phyloP scores from a whole-genome alignment of 2,113 vertebrate genomes.

The Mastomys coucha region DNA sequence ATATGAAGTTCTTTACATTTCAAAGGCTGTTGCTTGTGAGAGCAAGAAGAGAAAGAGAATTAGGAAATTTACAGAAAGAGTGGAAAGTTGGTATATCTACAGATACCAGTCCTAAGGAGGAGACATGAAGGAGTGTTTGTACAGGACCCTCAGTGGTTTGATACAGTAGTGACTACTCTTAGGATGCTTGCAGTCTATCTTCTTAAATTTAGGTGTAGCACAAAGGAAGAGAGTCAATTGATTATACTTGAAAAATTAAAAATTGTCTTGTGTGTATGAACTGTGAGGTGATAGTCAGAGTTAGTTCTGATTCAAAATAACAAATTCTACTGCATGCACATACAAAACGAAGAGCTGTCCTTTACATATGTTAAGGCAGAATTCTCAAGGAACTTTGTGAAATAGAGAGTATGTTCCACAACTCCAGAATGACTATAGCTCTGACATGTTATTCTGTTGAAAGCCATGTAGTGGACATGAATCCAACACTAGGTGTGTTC shows the following conservation, averaged over 20 bases:
- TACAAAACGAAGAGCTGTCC: neutral
- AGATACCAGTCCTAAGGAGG: neutral
- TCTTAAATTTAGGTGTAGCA: neutral
- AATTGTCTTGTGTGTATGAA: neutral
- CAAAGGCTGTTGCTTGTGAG: neutral
- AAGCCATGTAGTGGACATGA: neutral
- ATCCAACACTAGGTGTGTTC: neutral
- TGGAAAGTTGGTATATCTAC: neutral
- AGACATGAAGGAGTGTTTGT: neutral
- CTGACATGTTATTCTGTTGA: neutral
- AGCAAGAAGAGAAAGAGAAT: neutral
- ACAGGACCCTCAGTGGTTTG: neutral
- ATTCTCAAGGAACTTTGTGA: neutral
- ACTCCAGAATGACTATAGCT: neutral
- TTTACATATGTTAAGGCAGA: neutral
- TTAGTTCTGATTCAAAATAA: neutral
- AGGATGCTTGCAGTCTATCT: neutral
- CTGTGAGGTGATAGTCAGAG: neutral
- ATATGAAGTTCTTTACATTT: neutral
- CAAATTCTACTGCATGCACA: neutral
- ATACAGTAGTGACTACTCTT: neutral
- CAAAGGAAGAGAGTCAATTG: neutral
- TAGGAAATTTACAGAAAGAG: neutral
- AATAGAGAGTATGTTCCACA: neutral
- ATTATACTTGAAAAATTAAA: slow-evolving; percentile 1